Percentiles rank a stretch among this genome's conserved stretches.
These are phyloP conservation scores for Brachirus orientalis DNA, from an alignment of 2,113 vertebrate species.

Conservation along the genomic window DNA sequence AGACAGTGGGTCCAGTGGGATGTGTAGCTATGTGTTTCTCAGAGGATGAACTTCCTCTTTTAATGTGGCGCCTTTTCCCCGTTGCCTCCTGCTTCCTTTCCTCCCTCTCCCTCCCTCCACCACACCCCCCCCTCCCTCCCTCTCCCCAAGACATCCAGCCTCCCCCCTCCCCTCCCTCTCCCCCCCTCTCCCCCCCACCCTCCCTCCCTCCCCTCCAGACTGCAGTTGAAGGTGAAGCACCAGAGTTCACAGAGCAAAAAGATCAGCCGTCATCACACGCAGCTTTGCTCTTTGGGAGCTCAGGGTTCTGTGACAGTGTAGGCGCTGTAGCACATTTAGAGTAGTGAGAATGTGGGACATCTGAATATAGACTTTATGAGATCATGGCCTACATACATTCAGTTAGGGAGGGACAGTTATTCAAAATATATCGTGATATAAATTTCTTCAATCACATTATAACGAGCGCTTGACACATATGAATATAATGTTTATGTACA, in stretches of 20 bases:
- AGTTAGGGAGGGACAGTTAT: not conserved
- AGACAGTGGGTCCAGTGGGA: slow-evolving; percentile 81
- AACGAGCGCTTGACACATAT: no score
- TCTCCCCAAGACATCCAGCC: slow-evolving; percentile 39
- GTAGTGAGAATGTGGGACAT: slow-evolving; percentile 20
- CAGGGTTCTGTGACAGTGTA: slow-evolving; percentile 38
- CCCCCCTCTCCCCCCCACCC: slow-evolving; percentile 32
- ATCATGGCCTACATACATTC: slow-evolving; percentile 52
- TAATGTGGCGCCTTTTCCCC: slow-evolving; percentile 50
- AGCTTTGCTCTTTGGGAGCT: slow-evolving; percentile 51
- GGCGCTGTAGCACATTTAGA: slow-evolving; percentile 56
- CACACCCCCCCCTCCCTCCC: slow-evolving; percentile 22
- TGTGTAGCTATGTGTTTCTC: slow-evolving; percentile 83
- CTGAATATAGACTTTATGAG: slow-evolving; percentile 32
- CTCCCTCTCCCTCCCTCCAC: slow-evolving; percentile 33
- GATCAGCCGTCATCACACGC: slow-evolving; percentile 31
- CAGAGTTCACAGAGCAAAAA: slow-evolving; percentile 70
- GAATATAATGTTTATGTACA: no score
- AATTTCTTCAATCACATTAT: no score
- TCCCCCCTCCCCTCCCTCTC: slow-evolving; percentile 41
- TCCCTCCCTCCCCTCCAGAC: slow-evolving; percentile 27
- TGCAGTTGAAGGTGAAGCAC: slow-evolving; percentile 70
- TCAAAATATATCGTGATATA: no score
- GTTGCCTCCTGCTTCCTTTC: no score
- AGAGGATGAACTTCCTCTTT: slow-evolving; percentile 77